Conservation (phyloP, 2,888 invertebrate species). For the Dolichopus griseipennis region DNA sequence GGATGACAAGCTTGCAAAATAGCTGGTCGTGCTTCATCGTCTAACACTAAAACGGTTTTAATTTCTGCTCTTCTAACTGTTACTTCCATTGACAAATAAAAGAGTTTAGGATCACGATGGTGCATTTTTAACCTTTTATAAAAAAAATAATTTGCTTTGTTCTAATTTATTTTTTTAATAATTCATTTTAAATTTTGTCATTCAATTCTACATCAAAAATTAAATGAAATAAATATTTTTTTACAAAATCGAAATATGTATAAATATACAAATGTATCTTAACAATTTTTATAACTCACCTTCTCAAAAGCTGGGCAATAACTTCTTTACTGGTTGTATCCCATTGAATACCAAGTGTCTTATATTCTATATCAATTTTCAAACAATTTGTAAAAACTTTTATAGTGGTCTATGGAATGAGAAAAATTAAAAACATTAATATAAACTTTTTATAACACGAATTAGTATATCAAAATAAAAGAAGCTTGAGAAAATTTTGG, state of each 20-base stretch:
- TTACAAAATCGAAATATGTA: no score
- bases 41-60: slow-evolving; percentile 70
- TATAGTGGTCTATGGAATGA: slow-evolving; percentile 70
- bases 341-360: slow-evolving; percentile 82
- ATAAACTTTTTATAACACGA: no score
- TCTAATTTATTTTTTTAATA: no score
- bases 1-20: slow-evolving; percentile 91
- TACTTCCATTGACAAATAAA: slow-evolving; percentile 91
- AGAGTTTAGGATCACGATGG: slow-evolving; percentile 84
- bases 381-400: slow-evolving; percentile 85
- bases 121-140: slow-evolving; percentile 59
- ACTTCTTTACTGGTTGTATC: slow-evolving; percentile 83
- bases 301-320: slow-evolving; percentile 71
- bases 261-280: no score
- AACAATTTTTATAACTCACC: slow-evolving; percentile 49
- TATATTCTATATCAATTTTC: slow-evolving; percentile 90
- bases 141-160: background rate
- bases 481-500: no score
- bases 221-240: no score
- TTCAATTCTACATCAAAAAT: no score
- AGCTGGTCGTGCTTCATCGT: slow-evolving; percentile 82
- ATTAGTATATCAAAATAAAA: no score
- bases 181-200: no score
- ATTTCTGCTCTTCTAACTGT: slow-evolving; percentile 76
- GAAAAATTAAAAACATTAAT: slow-evolving; percentile 25